phyloP scores from a whole-genome alignment of 2,797 vertebrate genomes.

The Acanthurus tractus region DNA sequence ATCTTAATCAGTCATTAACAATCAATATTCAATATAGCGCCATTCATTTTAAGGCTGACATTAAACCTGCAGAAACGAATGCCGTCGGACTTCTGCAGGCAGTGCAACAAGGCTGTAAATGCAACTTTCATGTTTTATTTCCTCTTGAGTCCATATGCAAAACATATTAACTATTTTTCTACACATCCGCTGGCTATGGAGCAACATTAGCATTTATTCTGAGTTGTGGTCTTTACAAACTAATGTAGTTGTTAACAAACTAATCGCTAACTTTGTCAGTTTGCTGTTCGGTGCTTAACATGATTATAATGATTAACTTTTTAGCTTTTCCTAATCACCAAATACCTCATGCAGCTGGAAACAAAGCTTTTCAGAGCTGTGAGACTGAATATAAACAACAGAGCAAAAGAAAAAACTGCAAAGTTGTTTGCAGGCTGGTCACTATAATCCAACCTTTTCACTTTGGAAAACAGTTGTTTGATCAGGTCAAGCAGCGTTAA shows the following conservation, averaged over 20 bases:
- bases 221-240: background rate
- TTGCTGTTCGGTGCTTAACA: background rate
- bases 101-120: background rate
- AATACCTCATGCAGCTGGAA: background rate
- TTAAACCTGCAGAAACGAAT: slow-evolving; percentile 1
- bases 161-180: background rate
- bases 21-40: slow-evolving; percentile 9
- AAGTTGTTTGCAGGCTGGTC: background rate
- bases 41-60: background rate
- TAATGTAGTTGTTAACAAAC: too few relatives aligned
- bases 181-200: background rate
- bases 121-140: background rate
- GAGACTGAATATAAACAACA: slow-evolving; percentile 2
- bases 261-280: too few relatives aligned
- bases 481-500: slow-evolving; percentile 4
- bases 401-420: background rate
- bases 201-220: background rate
- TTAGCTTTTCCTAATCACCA: background rate
- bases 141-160: background rate
- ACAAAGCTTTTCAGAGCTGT: background rate
- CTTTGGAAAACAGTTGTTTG: background rate
- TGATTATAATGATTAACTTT: background rate
- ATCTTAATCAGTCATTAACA: background rate
- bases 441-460: background rate
- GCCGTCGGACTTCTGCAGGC: background rate